Conservation (phyloP, 2,888 invertebrate genomes). For the Trichopoda pennipes region DNA sequence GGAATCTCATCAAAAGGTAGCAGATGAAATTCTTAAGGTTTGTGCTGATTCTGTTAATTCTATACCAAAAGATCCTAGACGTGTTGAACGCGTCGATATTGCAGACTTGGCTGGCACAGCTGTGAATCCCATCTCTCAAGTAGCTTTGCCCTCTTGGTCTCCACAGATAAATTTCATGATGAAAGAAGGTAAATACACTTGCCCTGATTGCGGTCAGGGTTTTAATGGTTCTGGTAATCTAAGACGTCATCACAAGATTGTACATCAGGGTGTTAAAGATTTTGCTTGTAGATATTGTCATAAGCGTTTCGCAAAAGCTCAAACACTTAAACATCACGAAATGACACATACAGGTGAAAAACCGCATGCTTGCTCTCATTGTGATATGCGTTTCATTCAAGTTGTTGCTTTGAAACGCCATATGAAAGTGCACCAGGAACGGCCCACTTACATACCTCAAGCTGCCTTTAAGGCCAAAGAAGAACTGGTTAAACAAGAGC, state of each 20-base stretch:
- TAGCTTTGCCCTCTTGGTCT: slow-evolving; percentile 78
- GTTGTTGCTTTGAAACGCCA: slow-evolving; percentile 78
- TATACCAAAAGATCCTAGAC: slow-evolving; percentile 77
- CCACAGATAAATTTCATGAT: slow-evolving; percentile 80
- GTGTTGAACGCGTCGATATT: slow-evolving; percentile 77
- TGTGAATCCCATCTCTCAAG: slow-evolving; percentile 77
- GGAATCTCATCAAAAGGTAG: slow-evolving; percentile 73
- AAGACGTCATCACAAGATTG: slow-evolving; percentile 78
- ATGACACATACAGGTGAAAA: slow-evolving; percentile 80
- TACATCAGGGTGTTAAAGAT: slow-evolving; percentile 79
- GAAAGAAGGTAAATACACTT: slow-evolving; percentile 78
- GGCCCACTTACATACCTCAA: slow-evolving; percentile 72
- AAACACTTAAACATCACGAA: slow-evolving; percentile 79
- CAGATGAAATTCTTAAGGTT: slow-evolving; percentile 76
- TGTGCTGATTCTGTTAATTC: slow-evolving; percentile 76
- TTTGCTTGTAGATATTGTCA: slow-evolving; percentile 78
- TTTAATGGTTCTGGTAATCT: slow-evolving; percentile 79
- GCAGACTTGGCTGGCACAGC: slow-evolving; percentile 77
- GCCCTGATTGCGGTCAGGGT: slow-evolving; percentile 77
- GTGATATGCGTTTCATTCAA: slow-evolving; percentile 78
- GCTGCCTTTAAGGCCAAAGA: slow-evolving; percentile 75
- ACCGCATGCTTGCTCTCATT: slow-evolving; percentile 78
- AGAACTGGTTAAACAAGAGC: slow-evolving; percentile 76
- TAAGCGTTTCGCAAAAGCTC: slow-evolving; percentile 79
- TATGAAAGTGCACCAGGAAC: slow-evolving; percentile 77